These are phyloP conservation scores for Athalia rosae DNA, from an alignment of 2,888 invertebrate genomes.

Conservation along the genomic window DNA sequence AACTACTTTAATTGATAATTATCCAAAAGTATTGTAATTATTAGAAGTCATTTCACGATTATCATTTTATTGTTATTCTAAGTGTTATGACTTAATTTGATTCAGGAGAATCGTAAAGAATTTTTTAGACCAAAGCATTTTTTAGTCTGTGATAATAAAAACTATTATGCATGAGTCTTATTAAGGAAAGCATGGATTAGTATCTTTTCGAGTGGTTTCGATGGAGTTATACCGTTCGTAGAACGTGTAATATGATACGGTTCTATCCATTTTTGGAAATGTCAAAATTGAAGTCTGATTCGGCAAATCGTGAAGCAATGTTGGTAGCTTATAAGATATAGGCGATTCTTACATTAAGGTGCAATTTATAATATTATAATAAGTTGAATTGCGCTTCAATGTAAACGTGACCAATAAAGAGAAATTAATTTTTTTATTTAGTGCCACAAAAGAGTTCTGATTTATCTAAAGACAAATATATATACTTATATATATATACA, in stretches of 20 bases:
- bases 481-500: not conserved
- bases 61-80: conserved; percentile 12
- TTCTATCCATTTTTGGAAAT: conserved; percentile 31
- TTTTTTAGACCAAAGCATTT: conserved; percentile 73
- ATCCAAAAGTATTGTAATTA: conserved; percentile 42
- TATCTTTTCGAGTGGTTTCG: conserved; percentile 42
- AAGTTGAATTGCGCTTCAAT: not conserved
- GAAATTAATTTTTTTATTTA: conserved; percentile 52
- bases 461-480: conserved; percentile 46
- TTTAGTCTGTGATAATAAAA: conserved; percentile 73
- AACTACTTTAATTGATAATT: conserved; percentile 41
- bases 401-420: conserved; percentile 6
- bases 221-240: conserved; percentile 33
- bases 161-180: conserved; percentile 58
- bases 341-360: not conserved
- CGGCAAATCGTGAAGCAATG: conserved; percentile 7
- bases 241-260: conserved; percentile 15
- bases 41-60: conserved; percentile 11
- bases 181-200: conserved; percentile 58
- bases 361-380: not conserved
- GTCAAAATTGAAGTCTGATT: conserved; percentile 36
- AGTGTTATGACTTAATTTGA: conserved; percentile 23
- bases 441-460: conserved; percentile 51
- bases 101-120: conserved; percentile 49
- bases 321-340: conserved; percentile 11